phyloP scores from a whole-genome alignment of 2,888 invertebrate genomes.

The Amitus sp. region DNA sequence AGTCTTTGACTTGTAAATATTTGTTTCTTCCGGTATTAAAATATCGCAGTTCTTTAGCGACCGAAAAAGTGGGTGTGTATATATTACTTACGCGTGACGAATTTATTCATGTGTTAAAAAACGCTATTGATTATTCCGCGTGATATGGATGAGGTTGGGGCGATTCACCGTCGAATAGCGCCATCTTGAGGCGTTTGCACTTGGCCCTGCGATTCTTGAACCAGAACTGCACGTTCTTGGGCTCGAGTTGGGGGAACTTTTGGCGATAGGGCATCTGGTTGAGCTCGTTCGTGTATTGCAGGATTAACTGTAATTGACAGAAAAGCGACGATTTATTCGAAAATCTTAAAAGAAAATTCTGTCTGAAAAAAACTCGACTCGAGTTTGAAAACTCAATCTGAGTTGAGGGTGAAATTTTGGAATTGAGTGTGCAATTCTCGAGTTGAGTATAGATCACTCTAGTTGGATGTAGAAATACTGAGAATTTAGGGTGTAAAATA shows the following conservation, averaged over 20 bases:
- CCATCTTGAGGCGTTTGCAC: slow-evolving; percentile 95
- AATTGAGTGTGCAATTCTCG: too few species aligned
- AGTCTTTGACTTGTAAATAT: too few species aligned
- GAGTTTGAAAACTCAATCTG: too few species aligned
- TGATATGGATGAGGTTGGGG: slow-evolving; percentile 67
- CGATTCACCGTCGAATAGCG: slow-evolving; percentile 80
- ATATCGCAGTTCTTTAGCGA: too few species aligned
- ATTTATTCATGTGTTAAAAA: slow-evolving; percentile 8
- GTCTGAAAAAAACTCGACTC: too few species aligned
- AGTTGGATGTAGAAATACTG: too few species aligned
- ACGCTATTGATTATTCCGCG: slow-evolving; percentile 50
- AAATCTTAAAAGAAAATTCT: too few species aligned
- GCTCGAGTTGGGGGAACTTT: slow-evolving; percentile 98
- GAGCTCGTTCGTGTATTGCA: slow-evolving; percentile 97
- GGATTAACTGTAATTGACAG: slow-evolving; percentile 75
- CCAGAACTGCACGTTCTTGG: slow-evolving; percentile 99
- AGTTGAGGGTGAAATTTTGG: too few species aligned
- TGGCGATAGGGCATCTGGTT: slow-evolving; percentile 97
- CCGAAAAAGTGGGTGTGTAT: slow-evolving; percentile 3
- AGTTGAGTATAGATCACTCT: too few species aligned
- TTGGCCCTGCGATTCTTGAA: slow-evolving; percentile 99
- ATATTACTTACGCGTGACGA: slow-evolving; percentile 24
- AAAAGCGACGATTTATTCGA: too few species aligned
- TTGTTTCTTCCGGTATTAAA: too few species aligned
- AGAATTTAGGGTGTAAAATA: too few species aligned